phyloP scores from a whole-genome alignment of 37 sponge, comb jelly and placozoan species.

The Hexactinellida sp. region DNA sequence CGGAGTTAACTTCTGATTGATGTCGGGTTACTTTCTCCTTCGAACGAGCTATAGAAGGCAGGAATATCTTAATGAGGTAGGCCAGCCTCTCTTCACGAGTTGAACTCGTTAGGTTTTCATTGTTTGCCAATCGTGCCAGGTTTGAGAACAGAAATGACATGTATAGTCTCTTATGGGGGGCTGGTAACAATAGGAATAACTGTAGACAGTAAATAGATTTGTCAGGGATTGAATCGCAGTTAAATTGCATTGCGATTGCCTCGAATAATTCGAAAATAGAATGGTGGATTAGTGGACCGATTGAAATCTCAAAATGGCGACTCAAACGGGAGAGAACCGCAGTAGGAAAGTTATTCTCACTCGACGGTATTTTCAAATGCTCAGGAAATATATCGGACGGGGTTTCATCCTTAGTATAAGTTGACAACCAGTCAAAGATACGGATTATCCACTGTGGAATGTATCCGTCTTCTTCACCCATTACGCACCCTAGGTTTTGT shows the following conservation, averaged over 20 bases:
- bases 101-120: background rate
- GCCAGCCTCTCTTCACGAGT: background rate
- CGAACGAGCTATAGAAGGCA: background rate
- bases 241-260: background rate
- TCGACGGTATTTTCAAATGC: background rate
- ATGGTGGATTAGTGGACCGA: background rate
- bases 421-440: background rate
- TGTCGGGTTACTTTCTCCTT: background rate
- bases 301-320: background rate
- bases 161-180: background rate
- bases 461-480: background rate
- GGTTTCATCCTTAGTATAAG: background rate
- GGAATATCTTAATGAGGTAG: background rate
- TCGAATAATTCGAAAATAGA: background rate
- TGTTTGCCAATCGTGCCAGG: background rate
- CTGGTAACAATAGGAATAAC: background rate
- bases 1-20: background rate
- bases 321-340: background rate
- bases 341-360: background rate
- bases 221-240: background rate
- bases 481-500: background rate
- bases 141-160: background rate
- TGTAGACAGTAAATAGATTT: background rate
- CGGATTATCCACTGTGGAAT: slow-evolving; percentile 16
- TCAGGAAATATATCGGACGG: background rate